Base-by-base conservation (phyloP, 2,888 invertebrate species). In the Carterocephalus palaemon region DNA sequence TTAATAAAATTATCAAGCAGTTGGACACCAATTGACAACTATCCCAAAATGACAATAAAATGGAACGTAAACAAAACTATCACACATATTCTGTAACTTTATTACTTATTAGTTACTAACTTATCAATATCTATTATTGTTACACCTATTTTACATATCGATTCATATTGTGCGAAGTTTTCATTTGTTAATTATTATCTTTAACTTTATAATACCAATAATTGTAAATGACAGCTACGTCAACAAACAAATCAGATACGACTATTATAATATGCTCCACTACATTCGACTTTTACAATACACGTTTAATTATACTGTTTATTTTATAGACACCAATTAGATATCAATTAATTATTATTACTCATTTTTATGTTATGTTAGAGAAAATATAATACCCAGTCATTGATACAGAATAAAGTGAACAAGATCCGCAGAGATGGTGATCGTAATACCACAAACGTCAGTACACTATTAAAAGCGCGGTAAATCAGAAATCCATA, bases 121-220 rank as follows among this genome's bases (percentile, higher is more conserved):
- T 69, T 53, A 64, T 71, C 68, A 70, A 63, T 52, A 68, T 58
- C 59, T 75, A 75, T 70, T 70, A 76, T 70, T 68, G 64, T 79
- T 75, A 79, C 52, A 56, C 68, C 74, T 84, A 84, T 62, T 65
- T 79, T 81, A 84, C 82, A 79, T 72, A 71, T 76, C 78, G 78
- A 79, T 57, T 81, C 73, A 67, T 71, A 75, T 86, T 86, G 86
- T 86, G 86, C 86, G 85, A 83, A 75, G 64, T 73, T 79, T 79
- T 80, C 73, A 66, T 77, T 79, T 64, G 68, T 72, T 70, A 61
- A 67, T 67, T 58, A 63, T 66, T 70, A 70, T 68, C 59, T 59
- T 66, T 71, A 70, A 60, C 57, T 62, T 70, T 74, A 64, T 58
- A 58, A 59, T 60, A 64, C 57, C 61, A 62, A 65, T 62, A 59